A percentile compares a stretch with the other conserved stretches of the same genome.
phyloP scores from a whole-genome alignment of 1,140 invertebrate genomes.

The Megathymus violae region DNA sequence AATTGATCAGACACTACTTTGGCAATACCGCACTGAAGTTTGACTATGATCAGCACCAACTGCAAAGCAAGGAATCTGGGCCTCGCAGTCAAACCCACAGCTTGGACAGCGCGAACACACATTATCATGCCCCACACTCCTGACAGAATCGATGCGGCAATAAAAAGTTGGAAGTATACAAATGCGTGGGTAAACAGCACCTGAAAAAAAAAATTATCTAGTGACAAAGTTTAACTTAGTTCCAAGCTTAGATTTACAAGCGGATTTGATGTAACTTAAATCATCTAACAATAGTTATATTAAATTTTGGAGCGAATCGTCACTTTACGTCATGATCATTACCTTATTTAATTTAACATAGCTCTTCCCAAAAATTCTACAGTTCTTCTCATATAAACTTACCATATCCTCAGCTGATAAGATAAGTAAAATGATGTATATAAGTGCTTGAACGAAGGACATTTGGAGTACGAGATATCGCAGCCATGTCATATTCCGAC shows the following conservation, averaged over 20 bases:
- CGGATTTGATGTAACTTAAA: too few species aligned
- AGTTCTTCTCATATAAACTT: too few species aligned
- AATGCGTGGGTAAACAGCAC: conserved; percentile 85
- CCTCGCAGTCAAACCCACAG: conserved; percentile 69
- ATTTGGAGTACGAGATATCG: conserved; percentile 85
- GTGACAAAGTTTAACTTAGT: neutral
- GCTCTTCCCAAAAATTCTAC: too few species aligned
- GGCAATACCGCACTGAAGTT: conserved; percentile 81
- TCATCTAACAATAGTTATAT: too few species aligned
- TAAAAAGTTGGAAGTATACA: conserved; percentile 85
- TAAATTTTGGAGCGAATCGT: too few species aligned
- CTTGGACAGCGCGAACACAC: conserved; percentile 81
- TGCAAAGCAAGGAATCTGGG: conserved; percentile 83
- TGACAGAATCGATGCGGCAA: conserved; percentile 85
- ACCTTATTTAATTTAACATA: too few species aligned
- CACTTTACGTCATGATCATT: too few species aligned
- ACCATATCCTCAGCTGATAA: conserved; percentile 87
- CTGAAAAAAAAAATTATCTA: conserved; percentile 70
- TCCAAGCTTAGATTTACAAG: too few species aligned
- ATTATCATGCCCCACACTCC: conserved; percentile 87
- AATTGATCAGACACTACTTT: conserved; percentile 76
- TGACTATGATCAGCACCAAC: conserved; percentile 83
- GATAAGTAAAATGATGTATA: conserved; percentile 83
- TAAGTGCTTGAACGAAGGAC: conserved; percentile 84
- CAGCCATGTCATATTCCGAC: conserved; percentile 78